Evolutionary conservation across 1,140 invertebrate genomes (phyloP), one percentile per base, ranked within the genome.

Genomic region (Bathynomus jamesi): DNA sequence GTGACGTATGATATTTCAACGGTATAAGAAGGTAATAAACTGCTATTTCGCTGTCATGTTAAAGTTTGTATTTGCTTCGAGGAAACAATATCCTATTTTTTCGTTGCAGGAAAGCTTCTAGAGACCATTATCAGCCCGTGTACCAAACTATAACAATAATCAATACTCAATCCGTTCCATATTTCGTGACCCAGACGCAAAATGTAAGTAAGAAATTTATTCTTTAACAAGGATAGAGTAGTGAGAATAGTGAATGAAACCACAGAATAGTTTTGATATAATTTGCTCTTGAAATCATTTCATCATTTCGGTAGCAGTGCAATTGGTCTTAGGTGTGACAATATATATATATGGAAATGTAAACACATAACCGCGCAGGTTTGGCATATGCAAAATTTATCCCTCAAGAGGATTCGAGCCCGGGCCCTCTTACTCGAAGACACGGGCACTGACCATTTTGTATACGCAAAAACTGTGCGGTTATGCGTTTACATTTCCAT

Each of bases 141-240:
- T 73, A 76, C 66, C 69, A 73, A n/a, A 76, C 75, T 5, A 76
- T 69, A 17, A 76, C 75, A 1, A 65, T 76, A 0, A 69, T 76
- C 62, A 76, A 76, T 70, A 76, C 72, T 25, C 75, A 76, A 53
- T 74, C 72, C 0, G 75, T 76, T n/a, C 75, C 75, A 2, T 76
- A 76, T 70, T 76, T 76, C 66, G 73, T 76, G 27, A 76, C 75
- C 0, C 75, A 76, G 69, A 76, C 75, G 2, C 75, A 76, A 63
- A 73, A 76, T 64, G 75, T 76, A 30, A 73, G 72, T 76, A 1
- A 13, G 17, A 4, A 32, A 25, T 27, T 11, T 3, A 61, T 28
- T 29, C n/a, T n/a, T n/a, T n/a, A n/a, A n/a, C n/a, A n/a, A n/a
- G n/a, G n/a, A n/a, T n/a, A 7, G 24, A 53, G 7, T n/a, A 53